Percentiles rank a stretch among this genome's conserved stretches.
Evolutionary conservation across 2,888 invertebrate species (phyloP).

Genomic region (Antheraea yamamai): DNA sequence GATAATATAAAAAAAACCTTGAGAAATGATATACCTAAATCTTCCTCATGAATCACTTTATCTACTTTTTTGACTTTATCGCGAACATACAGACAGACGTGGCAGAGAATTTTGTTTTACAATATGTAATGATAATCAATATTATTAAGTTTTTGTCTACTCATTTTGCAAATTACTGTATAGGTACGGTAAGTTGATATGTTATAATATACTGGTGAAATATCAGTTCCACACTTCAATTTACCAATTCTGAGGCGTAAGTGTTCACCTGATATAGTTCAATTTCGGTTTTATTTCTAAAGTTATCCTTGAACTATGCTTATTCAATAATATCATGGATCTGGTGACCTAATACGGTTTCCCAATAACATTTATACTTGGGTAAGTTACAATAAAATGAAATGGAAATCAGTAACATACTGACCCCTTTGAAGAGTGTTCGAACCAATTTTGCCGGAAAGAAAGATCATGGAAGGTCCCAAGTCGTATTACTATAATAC

Average conservation of each 20-base stretch:
- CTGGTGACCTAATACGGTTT: conserved; percentile 43
- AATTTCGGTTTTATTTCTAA: conserved; percentile 14
- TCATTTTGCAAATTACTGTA: background rate
- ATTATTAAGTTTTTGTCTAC: background rate
- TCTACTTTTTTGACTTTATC: too few species aligned
- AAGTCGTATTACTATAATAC: conserved; percentile 44
- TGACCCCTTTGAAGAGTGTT: conserved; percentile 54
- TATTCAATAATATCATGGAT: conserved; percentile 37
- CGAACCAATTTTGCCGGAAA: conserved; percentile 51
- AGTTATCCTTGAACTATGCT: conserved; percentile 18
- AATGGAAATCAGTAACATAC: conserved; percentile 62
- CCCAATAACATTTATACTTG: conserved; percentile 40
- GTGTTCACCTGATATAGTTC: background rate
- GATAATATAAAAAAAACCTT: too few species aligned
- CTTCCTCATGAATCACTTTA: too few species aligned
- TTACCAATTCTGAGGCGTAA: background rate
- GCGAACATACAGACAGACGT: too few species aligned
- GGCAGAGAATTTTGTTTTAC: too few species aligned
- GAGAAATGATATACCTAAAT: too few species aligned
- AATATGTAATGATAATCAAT: background rate
- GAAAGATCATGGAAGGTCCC: conserved; percentile 44
- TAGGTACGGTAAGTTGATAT: background rate
- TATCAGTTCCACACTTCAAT: background rate
- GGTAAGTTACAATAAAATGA: conserved; percentile 53
- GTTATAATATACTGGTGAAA: background rate